Percentiles rank a stretch among this genome's conserved stretches.
phyloP scores from a whole-genome alignment of 2,113 vertebrate species.

The Lethenteron reissneri region DNA sequence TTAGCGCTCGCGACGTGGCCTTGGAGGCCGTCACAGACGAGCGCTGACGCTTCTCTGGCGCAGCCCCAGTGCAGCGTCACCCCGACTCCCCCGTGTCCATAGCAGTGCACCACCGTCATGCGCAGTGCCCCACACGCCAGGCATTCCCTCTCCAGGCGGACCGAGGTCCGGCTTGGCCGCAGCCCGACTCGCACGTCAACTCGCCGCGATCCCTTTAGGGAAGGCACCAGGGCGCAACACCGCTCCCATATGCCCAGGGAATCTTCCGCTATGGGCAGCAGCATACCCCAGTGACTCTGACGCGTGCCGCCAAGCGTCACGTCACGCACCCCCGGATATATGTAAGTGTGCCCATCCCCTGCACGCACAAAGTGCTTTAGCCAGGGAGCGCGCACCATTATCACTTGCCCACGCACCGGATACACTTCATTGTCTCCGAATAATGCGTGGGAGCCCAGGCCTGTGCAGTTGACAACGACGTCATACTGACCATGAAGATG shows the following conservation, averaged over 20 bases:
- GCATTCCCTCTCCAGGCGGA: conserved; percentile 39
- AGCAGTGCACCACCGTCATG: conserved; percentile 56
- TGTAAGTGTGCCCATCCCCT: conserved; percentile 36
- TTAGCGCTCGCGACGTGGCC: too few relatives aligned
- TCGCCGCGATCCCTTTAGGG: conserved; percentile 24
- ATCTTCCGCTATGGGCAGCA: conserved; percentile 24
- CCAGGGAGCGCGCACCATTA: conserved; percentile 59
- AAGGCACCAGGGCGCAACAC: conserved; percentile 45
- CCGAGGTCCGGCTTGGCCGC: conserved; percentile 31
- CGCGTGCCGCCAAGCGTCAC: conserved; percentile 53
- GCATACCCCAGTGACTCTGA: conserved; percentile 35
- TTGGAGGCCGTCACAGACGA: conserved; percentile 19
- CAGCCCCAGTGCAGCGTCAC: conserved; percentile 53
- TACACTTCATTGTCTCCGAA: conserved; percentile 26
- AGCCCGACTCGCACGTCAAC: conserved; percentile 39
- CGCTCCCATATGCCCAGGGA: conserved; percentile 34
- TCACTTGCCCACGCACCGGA: conserved; percentile 52
- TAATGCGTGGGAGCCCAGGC: conserved; percentile 40
- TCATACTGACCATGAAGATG: conserved; percentile 35
- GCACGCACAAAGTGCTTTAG: conserved; percentile 56
- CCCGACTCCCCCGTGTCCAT: conserved; percentile 53
- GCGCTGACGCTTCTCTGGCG: conserved; percentile 30
- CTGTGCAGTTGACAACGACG: conserved; percentile 54
- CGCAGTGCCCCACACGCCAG: conserved; percentile 15
- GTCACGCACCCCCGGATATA: conserved; percentile 41